These are phyloP conservation scores for Molorchus minor DNA, from an alignment of 2,888 invertebrate species.

Conservation along the genomic window DNA sequence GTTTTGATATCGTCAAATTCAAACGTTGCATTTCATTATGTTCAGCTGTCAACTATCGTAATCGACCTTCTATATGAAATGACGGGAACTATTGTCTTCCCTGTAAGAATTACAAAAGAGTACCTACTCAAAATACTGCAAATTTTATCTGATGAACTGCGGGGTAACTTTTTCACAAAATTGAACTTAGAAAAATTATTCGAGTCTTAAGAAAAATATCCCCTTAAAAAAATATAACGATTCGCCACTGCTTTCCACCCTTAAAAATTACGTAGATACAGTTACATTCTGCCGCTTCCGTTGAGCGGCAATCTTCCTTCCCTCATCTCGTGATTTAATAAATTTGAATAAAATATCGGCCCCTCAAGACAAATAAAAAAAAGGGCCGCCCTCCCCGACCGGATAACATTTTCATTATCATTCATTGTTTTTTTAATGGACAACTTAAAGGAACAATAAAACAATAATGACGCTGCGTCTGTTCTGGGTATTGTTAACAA, in stretches of 20 bases:
- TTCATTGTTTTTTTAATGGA: conserved; percentile 14
- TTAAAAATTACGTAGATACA: too few relatives aligned
- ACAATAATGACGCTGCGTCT: conserved; percentile 17
- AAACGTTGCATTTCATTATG: too few relatives aligned
- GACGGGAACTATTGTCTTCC: too few relatives aligned
- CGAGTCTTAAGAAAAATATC: not conserved
- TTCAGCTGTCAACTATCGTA: too few relatives aligned
- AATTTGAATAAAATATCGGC: not conserved
- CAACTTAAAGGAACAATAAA: conserved; percentile 26
- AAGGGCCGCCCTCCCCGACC: not conserved
- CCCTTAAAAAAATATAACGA: not conserved
- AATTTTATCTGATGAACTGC: too few relatives aligned
- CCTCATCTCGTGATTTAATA: not conserved
- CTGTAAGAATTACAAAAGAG: too few relatives aligned
- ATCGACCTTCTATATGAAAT: too few relatives aligned
- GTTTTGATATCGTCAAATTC: too few relatives aligned
- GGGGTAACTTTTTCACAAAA: too few relatives aligned
- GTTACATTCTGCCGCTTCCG: not conserved
- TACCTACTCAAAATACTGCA: too few relatives aligned
- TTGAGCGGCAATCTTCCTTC: not conserved
- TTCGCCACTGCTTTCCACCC: too few relatives aligned
- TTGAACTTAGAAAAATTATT: too few relatives aligned
- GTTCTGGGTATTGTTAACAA: conserved; percentile 32
- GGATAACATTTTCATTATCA: conserved; percentile 9
- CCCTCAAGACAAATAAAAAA: not conserved